These are phyloP conservation scores for Bombyx mandarina DNA, from an alignment of 1,140 invertebrate genomes.

Conservation along the genomic window DNA sequence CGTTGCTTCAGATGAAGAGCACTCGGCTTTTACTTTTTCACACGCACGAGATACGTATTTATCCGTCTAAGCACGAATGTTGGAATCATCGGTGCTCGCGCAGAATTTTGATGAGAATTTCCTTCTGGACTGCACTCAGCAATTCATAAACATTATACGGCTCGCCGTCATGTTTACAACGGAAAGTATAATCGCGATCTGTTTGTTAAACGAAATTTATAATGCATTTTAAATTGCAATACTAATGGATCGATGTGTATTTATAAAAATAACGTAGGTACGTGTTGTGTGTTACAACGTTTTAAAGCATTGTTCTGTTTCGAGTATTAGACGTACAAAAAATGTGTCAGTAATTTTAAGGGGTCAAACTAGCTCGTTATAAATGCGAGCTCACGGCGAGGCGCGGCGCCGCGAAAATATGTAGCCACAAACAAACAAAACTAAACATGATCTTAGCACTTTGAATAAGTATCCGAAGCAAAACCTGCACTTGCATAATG, in stretches of 20 bases:
- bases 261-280: conserved; percentile 25
- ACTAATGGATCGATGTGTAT: conserved; percentile 27
- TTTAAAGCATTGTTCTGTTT: conserved; percentile 12
- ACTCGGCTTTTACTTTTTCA: conserved; percentile 60
- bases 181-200: conserved; percentile 49
- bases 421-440: conserved; percentile 48
- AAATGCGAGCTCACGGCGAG: conserved; percentile 63
- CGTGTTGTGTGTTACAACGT: conserved; percentile 27
- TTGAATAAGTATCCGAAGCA: conserved; percentile 34
- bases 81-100: conserved; percentile 50
- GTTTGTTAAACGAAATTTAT: conserved; percentile 48
- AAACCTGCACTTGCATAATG: conserved; percentile 35
- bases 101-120: conserved; percentile 66
- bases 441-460: conserved; percentile 41
- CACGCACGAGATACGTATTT: conserved; percentile 55
- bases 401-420: conserved; percentile 51
- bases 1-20: conserved; percentile 17
- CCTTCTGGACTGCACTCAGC: conserved; percentile 47
- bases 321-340: conserved; percentile 13
- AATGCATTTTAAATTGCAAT: conserved; percentile 57
- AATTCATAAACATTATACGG: conserved; percentile 63
- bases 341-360: conserved; percentile 53
- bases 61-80: conserved; percentile 51
- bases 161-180: conserved; percentile 61
- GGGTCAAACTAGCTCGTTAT: conserved; percentile 53